A percentile compares a stretch with the other conserved stretches of the same genome.
Evolutionary conservation across 2,888 invertebrate species (phyloP).

Genomic region (Euphydryas editha): DNA sequence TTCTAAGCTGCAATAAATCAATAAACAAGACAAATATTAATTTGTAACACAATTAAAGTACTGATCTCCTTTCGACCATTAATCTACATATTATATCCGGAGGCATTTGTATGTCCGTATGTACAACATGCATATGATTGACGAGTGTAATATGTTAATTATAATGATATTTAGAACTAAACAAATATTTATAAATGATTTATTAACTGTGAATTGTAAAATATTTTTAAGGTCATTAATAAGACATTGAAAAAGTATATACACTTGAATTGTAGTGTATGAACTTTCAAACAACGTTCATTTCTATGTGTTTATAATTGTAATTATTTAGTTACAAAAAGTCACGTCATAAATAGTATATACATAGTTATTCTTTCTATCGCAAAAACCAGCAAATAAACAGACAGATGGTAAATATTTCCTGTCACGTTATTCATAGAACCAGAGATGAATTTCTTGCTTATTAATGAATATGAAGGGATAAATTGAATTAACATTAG

Average conservation of each 20-base stretch:
- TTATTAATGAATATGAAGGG: no score
- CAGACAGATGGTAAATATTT: no score
- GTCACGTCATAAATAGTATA: no score
- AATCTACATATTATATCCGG: slow-evolving; percentile 65
- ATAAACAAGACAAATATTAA: slow-evolving; percentile 58
- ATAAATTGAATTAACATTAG: no score
- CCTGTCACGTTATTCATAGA: no score
- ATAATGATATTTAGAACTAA: slow-evolving; percentile 14
- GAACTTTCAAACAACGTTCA: no score
- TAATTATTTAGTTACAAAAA: no score
- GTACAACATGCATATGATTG: slow-evolving; percentile 21
- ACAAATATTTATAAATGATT: slow-evolving; percentile 20
- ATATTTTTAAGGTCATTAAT: slow-evolving; percentile 11
- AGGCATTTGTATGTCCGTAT: slow-evolving; percentile 63
- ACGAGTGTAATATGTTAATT: slow-evolving; percentile 37
- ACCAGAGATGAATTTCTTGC: no score
- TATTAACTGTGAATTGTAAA: slow-evolving; percentile 16
- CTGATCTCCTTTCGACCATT: slow-evolving; percentile 68
- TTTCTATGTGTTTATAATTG: no score
- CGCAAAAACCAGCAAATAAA: no score
- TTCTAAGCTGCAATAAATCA: slow-evolving; percentile 55
- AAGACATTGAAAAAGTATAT: slow-evolving; percentile 7
- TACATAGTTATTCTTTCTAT: no score
- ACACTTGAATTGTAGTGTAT: neutral
- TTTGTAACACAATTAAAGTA: slow-evolving; percentile 76